Base-by-base conservation (phyloP, 2,113 vertebrate genomes). In the Platycercus adscitus region DNA sequence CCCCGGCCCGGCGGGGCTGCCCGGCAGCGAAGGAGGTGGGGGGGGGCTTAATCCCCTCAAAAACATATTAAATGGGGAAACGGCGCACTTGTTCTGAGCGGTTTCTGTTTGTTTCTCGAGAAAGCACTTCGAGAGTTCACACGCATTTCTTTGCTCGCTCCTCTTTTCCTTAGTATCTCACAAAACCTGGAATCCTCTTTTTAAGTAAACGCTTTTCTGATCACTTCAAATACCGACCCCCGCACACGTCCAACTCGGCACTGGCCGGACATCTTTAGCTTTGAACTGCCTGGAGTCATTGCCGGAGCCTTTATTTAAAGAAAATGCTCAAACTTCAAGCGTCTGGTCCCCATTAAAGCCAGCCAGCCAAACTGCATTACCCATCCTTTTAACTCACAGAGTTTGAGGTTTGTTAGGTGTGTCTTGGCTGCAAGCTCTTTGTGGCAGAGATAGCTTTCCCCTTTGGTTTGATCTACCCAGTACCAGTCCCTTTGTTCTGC, bases 161-260 rank as follows among this genome's bases (percentile, higher is more conserved):
- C n/a, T 28, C 43, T 28, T 52, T 82, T 26, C 29, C 37, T 35
- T 33, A 10, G 1, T 56, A 43, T 52, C n/a, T 17, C 46, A 14
- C 58, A 6, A 49, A 86, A 18, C 33, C 68, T 3, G 24, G 26
- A 5, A 9, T 35, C 11, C 35, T 26, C 23, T 64, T 52, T 13
- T 47, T 31, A n/a, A 56, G 53, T 8, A 19, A 47, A 0, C 3
- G 0, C 33, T 81, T 61, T 50, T 23, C 47, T 63, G 37, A 3
- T 31, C 53, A 1, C 52, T 58, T 68, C 60, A 17, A 17, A 50
- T 8, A 13, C 23, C 0, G 11, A n/a, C 46, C 39, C 35, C 39
- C 0, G 6, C 5, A 0, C 5, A 0, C 41, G 6, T 39, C 46
- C 19, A 3, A 4, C 53, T 56, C 23, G 16, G n/a, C 7, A 0